A percentile compares a stretch with the other conserved stretches of the same genome.
Evolutionary conservation across 2,113 vertebrate genomes (phyloP).

Genomic region (Eonycteris spelaea): DNA sequence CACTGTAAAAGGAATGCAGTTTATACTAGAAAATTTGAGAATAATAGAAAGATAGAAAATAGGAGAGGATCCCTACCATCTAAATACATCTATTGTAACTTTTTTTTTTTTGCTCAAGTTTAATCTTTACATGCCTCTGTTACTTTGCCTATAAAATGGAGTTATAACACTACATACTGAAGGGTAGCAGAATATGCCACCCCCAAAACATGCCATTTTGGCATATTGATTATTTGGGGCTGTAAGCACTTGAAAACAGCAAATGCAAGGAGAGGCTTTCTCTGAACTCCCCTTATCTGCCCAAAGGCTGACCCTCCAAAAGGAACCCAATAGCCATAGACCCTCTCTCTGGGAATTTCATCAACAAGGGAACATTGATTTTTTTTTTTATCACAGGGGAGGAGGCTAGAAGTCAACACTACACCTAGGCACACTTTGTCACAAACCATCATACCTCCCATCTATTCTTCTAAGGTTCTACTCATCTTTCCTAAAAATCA

Average conservation of each 20-base stretch:
- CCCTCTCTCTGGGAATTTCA: neutral
- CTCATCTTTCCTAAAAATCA: neutral
- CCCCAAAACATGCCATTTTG: neutral
- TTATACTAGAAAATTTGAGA: neutral
- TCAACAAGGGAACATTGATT: neutral
- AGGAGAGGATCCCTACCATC: neutral
- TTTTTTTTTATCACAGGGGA: neutral
- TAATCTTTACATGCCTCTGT: neutral
- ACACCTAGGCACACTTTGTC: neutral
- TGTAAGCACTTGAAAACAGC: neutral
- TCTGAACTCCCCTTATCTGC: neutral
- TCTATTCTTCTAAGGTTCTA: neutral
- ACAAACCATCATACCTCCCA: neutral
- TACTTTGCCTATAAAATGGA: neutral
- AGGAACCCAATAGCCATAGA: neutral
- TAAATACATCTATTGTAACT: neutral
- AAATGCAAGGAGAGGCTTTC: neutral
- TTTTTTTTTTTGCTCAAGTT: neutral
- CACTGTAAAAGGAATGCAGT: neutral
- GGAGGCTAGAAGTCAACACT: neutral
- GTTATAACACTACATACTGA: neutral
- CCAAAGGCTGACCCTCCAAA: neutral
- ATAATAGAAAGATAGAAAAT: neutral
- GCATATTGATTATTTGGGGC: neutral
- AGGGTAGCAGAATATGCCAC: neutral